These are phyloP conservation scores for Cuculus canorus DNA, from an alignment of 2,797 vertebrate species.

Conservation along the genomic window DNA sequence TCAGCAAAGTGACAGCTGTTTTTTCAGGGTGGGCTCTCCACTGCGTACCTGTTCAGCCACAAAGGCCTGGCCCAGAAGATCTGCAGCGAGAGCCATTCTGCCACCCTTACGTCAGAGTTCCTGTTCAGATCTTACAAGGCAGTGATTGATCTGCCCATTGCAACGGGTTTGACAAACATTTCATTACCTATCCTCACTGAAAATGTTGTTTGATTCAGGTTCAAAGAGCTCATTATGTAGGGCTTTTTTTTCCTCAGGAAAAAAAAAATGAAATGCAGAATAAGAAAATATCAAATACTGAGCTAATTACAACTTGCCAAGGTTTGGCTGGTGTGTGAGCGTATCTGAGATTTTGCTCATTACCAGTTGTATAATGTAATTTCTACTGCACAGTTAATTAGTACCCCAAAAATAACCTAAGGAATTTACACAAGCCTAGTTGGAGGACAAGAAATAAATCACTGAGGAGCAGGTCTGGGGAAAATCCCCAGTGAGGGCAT, in stretches of 20 bases:
- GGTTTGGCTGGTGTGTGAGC: conserved; percentile 27
- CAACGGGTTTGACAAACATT: conserved; percentile 48
- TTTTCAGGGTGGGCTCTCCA: neutral
- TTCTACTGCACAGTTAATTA: conserved; percentile 73
- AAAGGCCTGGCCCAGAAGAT: neutral
- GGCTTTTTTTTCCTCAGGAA: conserved; percentile 1
- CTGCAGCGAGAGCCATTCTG: neutral
- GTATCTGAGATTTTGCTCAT: conserved; percentile 55
- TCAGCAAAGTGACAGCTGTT: neutral
- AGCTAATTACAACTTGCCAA: conserved; percentile 62
- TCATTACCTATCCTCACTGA: conserved; percentile 62
- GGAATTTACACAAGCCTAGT: conserved; percentile 38
- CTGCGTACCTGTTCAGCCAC: neutral
- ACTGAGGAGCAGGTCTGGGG: conserved; percentile 7
- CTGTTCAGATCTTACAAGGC: conserved; percentile 47
- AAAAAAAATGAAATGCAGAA: conserved; percentile 29
- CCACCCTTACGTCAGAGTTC: neutral
- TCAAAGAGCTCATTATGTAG: conserved; percentile 66
- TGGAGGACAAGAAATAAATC: conserved; percentile 48
- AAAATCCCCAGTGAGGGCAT: conserved; percentile 2
- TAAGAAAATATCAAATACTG: conserved; percentile 34
- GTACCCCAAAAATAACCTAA: conserved; percentile 51
- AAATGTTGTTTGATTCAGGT: conserved; percentile 67
- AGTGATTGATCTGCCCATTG: conserved; percentile 47
- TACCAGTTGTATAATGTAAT: conserved; percentile 64